These are phyloP conservation scores for Meiosimyza platycephala DNA, from an alignment of 2,888 invertebrate genomes.

Conservation along the genomic window DNA sequence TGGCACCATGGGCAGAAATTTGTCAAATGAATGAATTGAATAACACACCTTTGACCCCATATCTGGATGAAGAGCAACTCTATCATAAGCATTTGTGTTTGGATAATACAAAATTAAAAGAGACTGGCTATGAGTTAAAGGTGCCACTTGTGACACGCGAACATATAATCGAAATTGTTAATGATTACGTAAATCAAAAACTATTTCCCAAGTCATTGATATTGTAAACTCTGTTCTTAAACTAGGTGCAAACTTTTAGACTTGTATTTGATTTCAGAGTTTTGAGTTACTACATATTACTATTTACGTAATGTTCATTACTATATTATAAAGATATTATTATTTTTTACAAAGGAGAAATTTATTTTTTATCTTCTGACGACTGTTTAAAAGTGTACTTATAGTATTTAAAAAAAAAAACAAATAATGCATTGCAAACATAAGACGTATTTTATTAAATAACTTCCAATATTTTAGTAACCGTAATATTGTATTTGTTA, in stretches of 20 bases:
- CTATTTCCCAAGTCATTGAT: constrained; percentile 82
- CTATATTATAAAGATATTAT: constrained; percentile 1
- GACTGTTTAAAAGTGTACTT: constrained; percentile 59
- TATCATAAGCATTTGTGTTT: constrained; percentile 84
- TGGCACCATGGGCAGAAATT: constrained; percentile 90
- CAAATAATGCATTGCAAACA: constrained; percentile 1
- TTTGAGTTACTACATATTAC: neutral
- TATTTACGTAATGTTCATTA: neutral
- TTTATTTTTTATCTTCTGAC: constrained; percentile 10
- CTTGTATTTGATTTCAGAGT: neutral
- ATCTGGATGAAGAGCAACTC: constrained; percentile 84
- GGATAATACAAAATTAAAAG: constrained; percentile 75
- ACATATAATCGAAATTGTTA: constrained; percentile 76
- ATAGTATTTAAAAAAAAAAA: constrained; percentile 56
- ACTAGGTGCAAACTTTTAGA: neutral
- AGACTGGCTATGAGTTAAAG: constrained; percentile 71
- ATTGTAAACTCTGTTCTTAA: constrained; percentile 66
- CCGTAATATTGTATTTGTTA: constrained; percentile 30
- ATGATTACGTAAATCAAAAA: constrained; percentile 84
- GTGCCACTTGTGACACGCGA: constrained; percentile 75
- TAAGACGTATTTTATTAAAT: constrained; percentile 17
- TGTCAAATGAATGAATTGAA: constrained; percentile 79
- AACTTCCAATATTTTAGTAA: constrained; percentile 20
- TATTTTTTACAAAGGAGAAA: neutral
- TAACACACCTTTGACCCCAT: constrained; percentile 90